Evolutionary conservation across 2,113 vertebrate genomes (phyloP).

Genomic region (Pygoscelis adeliae): DNA sequence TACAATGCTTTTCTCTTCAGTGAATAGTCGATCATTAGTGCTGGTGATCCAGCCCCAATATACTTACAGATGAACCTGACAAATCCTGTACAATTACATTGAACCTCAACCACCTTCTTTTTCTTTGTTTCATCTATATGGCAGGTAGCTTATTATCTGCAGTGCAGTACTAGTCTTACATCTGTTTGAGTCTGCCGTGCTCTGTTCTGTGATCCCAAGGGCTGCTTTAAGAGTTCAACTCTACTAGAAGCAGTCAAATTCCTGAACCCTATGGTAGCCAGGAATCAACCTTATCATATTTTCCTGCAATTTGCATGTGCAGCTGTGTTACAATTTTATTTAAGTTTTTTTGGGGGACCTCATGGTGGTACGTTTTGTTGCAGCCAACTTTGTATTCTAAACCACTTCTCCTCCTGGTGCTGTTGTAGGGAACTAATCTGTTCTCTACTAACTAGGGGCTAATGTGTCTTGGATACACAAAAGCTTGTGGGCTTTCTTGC

Average conservation of each 20-base stretch:
- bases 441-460: too few relatives aligned
- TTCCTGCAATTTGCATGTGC: neutral
- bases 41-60: neutral
- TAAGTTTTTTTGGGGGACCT: neutral
- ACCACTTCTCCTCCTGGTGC: neutral
- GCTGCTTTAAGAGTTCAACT: neutral
- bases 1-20: neutral
- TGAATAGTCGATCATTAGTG: neutral
- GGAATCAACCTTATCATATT: neutral
- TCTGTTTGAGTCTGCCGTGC: neutral
- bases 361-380: neutral
- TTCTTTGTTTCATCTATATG: neutral
- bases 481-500: neutral
- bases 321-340: neutral
- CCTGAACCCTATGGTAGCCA: neutral
- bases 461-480: neutral
- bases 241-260: neutral
- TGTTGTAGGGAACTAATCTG: neutral
- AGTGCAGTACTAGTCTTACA: neutral
- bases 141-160: neutral
- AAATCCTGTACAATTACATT: neutral
- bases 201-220: neutral
- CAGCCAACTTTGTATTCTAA: neutral
- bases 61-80: neutral
- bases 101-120: neutral